Base-by-base conservation (phyloP, 1,140 invertebrate species). In the Drosophila micromelanica region DNA sequence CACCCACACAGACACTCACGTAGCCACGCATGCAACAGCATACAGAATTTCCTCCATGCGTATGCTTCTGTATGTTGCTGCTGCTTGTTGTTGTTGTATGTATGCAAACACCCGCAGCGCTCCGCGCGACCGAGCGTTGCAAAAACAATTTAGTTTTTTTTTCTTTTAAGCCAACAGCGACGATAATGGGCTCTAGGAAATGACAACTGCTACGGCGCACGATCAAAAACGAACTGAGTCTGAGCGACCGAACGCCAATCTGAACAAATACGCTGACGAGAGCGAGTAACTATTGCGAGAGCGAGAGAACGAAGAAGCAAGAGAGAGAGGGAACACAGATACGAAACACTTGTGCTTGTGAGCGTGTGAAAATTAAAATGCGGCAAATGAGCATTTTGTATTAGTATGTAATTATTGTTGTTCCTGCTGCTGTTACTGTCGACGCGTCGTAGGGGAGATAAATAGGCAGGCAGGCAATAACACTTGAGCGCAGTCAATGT, bases 361-460 rank as follows among this genome's bases (percentile, higher is more conserved):
- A 87, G 81, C 78, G 81, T 86, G 81, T 87, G 82, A 86, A 86
- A 82, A 82, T 82, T 55, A 81, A 82, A 87, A 87, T 86, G 81
- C 78, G 75, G 82, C 81, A 86, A 86, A 87, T 81, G 78, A 85
- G 81, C 82, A 87, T 75, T 87, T 86, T 81, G 78, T 81, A 87
- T 87, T 72, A 78, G 81, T 86, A 72, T 85, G 82, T 85, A 81
- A 87, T 87, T 86, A 87, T 86, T 74, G 64, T 61, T 65, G 55
- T 43, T 57, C 55, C 49, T 73, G 54, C 32, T 62, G 42, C 30
- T 52, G 46, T 73, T 73, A 48, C 55, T 57, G 42, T 49, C 55
- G 38, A 20, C 48, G 54, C 71, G 32, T 54, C 61, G 46, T 65
- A 62, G 71, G 65, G 63, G 71, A 72, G 70, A 68, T 13, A 72